Base-by-base conservation (phyloP, 2,113 vertebrate genomes). In the Microtus montanus region DNA sequence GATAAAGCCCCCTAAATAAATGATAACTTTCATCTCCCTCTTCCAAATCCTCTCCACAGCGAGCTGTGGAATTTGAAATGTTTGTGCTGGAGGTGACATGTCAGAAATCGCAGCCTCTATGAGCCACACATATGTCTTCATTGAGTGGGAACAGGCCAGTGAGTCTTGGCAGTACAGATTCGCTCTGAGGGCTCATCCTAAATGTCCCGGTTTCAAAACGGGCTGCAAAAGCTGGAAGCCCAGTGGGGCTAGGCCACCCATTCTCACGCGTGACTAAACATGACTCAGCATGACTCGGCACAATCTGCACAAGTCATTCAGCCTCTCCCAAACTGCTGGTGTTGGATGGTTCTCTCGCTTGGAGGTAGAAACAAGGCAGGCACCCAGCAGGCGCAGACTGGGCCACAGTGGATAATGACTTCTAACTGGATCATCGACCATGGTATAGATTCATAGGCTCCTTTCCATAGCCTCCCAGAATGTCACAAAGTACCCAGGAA, bases 41-140 rank as follows among this genome's bases (percentile, higher is more conserved):
- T 97, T 95, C 96, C 97, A 97, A 97, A 97, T 98, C 95, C 94
- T 96, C 95, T 96, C 80, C 96, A 97, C 63, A 54, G 96, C 95
- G 24, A 30, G 80, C n/a, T 84, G 15, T 92, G 97, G 96, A 98
- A 97, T 96, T 71, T 24, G 12, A 97, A 96, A 97, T 17, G 75
- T 92, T 87, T 38, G 84, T 90, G 64, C 95, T 44, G 15, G 86
- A 79, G 49, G 84, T 91, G 35, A 58, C 75, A 19, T 80, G 44
- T 92, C 91, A 77, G 26, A 68, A 94, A 54, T 68, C 15, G 11
- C 63, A 33, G 58, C 74, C 75, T 79, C 91, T 30, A 1, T 41
- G 13, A 66, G 86, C 10, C 14, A 41, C 0, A 1, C 0, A 1
- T 1, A 77, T 0, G 7, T 95, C 92, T 96, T 94, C 95, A 80